A percentile compares a stretch with the other conserved stretches of the same genome.
phyloP scores from a whole-genome alignment of 2,797 vertebrate genomes.

The Phrynocephalus guinanensis region DNA sequence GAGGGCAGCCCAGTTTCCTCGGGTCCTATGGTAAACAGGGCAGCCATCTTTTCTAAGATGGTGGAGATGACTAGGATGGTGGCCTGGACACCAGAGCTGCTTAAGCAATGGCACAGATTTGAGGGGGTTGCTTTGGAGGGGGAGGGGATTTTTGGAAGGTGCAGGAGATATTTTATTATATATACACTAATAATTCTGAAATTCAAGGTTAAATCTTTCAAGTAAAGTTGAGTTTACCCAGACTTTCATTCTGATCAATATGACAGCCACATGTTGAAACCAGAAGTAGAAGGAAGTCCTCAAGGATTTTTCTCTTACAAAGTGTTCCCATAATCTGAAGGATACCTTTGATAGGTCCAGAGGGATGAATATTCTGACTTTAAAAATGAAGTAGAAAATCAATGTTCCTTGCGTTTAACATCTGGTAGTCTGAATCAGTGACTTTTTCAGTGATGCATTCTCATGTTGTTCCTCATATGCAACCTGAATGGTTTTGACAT shows the following conservation, averaged over 20 bases:
- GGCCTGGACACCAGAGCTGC: no score
- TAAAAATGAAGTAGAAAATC: conserved; percentile 47
- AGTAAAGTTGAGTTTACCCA: conserved; percentile 46
- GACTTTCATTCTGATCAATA: conserved; percentile 60
- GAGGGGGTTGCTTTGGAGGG: no score
- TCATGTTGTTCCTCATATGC: conserved; percentile 35
- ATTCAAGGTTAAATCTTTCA: conserved; percentile 59
- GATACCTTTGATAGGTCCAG: conserved; percentile 51
- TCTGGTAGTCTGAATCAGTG: conserved; percentile 31
- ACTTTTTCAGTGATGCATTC: conserved; percentile 40
- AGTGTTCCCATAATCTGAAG: conserved; percentile 52
- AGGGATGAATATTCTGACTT: conserved; percentile 44
- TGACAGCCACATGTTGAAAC: conserved; percentile 56
- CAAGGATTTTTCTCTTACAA: conserved; percentile 53
- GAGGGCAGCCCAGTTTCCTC: no score
- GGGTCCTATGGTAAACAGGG: no score
- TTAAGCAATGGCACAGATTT: no score
- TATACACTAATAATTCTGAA: conserved; percentile 23
- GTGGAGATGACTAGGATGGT: no score
- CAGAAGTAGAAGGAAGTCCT: conserved; percentile 66
- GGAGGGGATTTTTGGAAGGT: no score
- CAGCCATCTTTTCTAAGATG: no score
- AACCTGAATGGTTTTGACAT: neutral
- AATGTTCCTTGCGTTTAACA: conserved; percentile 32
- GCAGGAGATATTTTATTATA: neutral